These are phyloP conservation scores for Catocala sponsa DNA, from an alignment of 2,888 invertebrate genomes.

Conservation along the genomic window DNA sequence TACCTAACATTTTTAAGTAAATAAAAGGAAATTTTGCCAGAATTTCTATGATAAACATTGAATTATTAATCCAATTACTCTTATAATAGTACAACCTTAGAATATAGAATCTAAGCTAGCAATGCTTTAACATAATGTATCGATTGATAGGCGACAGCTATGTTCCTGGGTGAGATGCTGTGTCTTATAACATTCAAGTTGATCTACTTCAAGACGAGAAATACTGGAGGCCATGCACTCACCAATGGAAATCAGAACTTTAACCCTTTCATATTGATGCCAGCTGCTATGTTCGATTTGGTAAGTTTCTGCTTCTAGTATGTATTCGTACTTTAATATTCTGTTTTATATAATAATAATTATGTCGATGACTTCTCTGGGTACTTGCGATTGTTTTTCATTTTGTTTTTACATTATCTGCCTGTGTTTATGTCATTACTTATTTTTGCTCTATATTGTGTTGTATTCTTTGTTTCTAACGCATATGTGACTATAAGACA, in stretches of 20 bases:
- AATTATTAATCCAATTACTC: too few relatives aligned
- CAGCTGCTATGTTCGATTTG: constrained; percentile 97
- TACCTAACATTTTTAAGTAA: too few relatives aligned
- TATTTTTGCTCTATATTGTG: too few relatives aligned
- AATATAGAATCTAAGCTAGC: too few relatives aligned
- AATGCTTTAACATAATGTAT: neutral
- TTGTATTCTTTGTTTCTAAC: too few relatives aligned
- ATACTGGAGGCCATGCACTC: constrained; percentile 81
- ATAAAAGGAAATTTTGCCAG: too few relatives aligned
- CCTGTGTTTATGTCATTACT: too few relatives aligned
- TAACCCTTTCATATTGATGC: constrained; percentile 93
- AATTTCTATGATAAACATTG: too few relatives aligned
- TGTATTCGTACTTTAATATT: too few relatives aligned
- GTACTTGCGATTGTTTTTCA: neutral
- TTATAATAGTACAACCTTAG: too few relatives aligned
- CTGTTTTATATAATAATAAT: neutral
- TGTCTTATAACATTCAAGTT: constrained; percentile 95
- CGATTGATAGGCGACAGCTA: constrained; percentile 92
- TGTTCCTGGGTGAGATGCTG: constrained; percentile 97
- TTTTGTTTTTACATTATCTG: too few relatives aligned
- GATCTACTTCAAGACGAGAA: constrained; percentile 89
- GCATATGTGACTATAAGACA: too few relatives aligned
- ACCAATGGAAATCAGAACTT: constrained; percentile 92
- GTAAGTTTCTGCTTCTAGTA: constrained; percentile 55
- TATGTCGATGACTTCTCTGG: neutral